A percentile compares a stretch with the other conserved stretches of the same genome.
Conservation (phyloP, 2,888 invertebrate genomes). For the Limnephilus rhombicus region DNA sequence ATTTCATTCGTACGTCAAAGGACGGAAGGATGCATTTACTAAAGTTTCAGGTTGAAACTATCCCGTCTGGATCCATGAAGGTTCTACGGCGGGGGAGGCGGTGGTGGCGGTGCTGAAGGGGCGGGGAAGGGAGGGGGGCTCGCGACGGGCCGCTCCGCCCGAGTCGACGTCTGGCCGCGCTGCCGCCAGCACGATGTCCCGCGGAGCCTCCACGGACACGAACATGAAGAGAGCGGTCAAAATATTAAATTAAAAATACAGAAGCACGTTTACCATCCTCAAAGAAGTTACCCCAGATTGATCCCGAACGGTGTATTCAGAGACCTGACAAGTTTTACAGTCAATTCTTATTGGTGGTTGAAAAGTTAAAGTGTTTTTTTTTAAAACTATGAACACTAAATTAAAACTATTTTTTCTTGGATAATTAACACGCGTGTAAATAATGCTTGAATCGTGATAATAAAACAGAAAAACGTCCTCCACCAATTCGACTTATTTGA, state of each 20-base stretch:
- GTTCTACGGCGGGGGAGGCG: neutral
- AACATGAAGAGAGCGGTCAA: neutral
- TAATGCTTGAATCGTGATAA: neutral
- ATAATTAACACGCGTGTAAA: neutral
- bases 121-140: conserved; percentile 5
- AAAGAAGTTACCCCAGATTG: neutral
- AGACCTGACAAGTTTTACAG: neutral
- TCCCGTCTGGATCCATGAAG: neutral
- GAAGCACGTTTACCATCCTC: neutral
- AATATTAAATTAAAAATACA: neutral
- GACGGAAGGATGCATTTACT: neutral
- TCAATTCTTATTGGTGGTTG: neutral
- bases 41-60: neutral
- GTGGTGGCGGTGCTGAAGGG: neutral
- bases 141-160: conserved; percentile 38
- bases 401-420: neutral
- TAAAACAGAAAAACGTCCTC: neutral
- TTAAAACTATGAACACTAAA: neutral
- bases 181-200: conserved; percentile 37
- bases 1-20: neutral
- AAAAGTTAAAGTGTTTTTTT: neutral
- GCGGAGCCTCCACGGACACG: neutral
- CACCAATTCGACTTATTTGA: neutral
- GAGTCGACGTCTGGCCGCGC: conserved; percentile 57
- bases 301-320: neutral